Base-by-base conservation (phyloP, 2,797 vertebrate species). In the Acrocephalus scirpaceus region DNA sequence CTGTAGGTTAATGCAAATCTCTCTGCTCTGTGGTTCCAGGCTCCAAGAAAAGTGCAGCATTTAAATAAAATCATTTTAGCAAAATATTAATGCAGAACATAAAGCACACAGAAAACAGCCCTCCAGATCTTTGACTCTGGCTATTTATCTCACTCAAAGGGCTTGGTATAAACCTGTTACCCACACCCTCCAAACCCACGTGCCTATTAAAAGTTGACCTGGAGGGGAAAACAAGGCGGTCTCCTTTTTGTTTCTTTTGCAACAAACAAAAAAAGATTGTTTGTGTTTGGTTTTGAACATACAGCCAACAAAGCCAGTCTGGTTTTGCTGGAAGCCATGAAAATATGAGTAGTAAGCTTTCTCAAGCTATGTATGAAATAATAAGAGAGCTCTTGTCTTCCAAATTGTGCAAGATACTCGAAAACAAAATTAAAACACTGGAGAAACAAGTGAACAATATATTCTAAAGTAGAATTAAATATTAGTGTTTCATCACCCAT, bases 301-400 rank as follows among this genome's bases (percentile, higher is more conserved):
- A 61, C 8, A 75, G 82, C 48, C 75, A 94, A 88, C 54, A 94
- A 86, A 93, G 88, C 16, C 86, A 67, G 91, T 9, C 51, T 91
- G 79, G 61, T 86, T 94, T 96, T 92, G 90, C 94, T 92, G 91
- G 90, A 73, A 95, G 95, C 45, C 60, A 73, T 44, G 58, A 96
- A 93, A 94, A 90, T 16, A 61, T 4, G n/a, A 92, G 34, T 7
- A 82, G 67, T 5, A 73, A 94, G 78, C 29, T 61, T 92, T 90
- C 74, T 88, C 45, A 91, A 84, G 56, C 58, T 66, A 56, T 50
- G 34, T 21, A 81, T n/a, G 73, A 88, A 96, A 92, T 57, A 77
- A 21, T 11, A 86, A 51, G 51, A 78, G 74, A 81, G 82, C 58
- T 22, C 12, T 66, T 65, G 36, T 38, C 66, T 94, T 78, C 62